Conservation (phyloP, 2,888 invertebrate genomes). For the Perizoma affinitatum region DNA sequence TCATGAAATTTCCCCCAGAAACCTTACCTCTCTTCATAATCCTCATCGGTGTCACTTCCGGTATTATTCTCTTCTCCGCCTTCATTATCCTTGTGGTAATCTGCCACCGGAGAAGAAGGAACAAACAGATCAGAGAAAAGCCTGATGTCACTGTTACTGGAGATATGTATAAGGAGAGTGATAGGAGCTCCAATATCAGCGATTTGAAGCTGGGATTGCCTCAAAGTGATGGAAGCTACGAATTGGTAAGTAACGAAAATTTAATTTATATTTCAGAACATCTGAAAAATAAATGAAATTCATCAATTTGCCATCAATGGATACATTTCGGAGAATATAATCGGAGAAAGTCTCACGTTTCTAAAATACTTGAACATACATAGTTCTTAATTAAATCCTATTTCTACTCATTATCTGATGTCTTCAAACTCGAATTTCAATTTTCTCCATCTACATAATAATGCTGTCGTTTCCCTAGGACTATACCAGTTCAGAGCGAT, state of each 20-base stretch:
- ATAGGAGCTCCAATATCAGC: conserved; percentile 95
- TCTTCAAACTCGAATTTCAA: too few species aligned
- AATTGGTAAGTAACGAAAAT: conserved; percentile 81
- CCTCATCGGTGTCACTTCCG: conserved; percentile 92
- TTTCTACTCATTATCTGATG: too few species aligned
- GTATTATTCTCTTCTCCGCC: conserved; percentile 92
- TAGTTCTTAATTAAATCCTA: too few species aligned
- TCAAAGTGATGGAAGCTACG: conserved; percentile 91
- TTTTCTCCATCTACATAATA: too few species aligned
- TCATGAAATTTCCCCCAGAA: conserved; percentile 78
- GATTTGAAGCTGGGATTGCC: conserved; percentile 95
- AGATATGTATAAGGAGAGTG: conserved; percentile 88
- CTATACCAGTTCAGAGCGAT: conserved; percentile 82
- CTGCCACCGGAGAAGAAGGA: conserved; percentile 87
- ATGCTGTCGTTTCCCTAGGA: conserved; percentile 50
- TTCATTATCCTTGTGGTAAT: conserved; percentile 92
- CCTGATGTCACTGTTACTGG: conserved; percentile 82
- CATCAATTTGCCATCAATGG: too few species aligned
- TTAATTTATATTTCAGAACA: too few species aligned
- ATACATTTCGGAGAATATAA: too few species aligned
- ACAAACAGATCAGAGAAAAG: conserved; percentile 83
- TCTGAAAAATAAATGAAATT: too few species aligned
- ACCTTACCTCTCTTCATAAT: conserved; percentile 91
- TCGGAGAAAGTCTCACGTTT: too few species aligned
- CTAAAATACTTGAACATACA: too few species aligned